Evolutionary conservation across 2,797 vertebrate genomes (phyloP).

Genomic region (Morus bassanus): DNA sequence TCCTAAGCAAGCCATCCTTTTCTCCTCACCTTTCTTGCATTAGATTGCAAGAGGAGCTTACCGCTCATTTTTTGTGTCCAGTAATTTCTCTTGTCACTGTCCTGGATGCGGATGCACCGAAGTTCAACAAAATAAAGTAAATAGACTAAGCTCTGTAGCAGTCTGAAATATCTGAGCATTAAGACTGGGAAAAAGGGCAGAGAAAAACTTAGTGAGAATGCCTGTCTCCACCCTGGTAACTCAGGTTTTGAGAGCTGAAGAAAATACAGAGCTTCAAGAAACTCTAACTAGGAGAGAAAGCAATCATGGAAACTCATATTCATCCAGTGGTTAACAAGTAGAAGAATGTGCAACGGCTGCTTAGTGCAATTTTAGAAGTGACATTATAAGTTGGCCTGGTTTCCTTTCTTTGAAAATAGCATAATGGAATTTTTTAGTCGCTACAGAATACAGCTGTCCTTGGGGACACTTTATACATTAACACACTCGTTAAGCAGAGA

Average conservation of each 20-base stretch:
- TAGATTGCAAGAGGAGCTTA: not conserved
- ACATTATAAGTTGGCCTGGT: constrained; percentile 1
- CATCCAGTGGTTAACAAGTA: not conserved
- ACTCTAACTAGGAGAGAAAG: not conserved
- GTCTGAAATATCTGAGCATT: not conserved
- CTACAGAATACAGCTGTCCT: not conserved
- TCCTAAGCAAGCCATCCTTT: not conserved
- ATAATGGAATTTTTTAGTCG: constrained; percentile 19
- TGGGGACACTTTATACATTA: not conserved
- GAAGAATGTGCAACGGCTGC: not conserved
- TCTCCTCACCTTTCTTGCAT: not conserved
- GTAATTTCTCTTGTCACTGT: not conserved
- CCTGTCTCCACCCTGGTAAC: not conserved
- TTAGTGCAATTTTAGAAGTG: not conserved
- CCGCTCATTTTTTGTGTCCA: not conserved
- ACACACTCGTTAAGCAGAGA: not conserved
- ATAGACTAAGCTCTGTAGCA: not conserved
- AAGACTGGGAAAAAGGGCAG: not conserved
- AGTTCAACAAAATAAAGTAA: not conserved
- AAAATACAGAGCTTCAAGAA: not conserved
- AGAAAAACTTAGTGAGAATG: not conserved
- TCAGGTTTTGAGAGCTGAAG: not conserved
- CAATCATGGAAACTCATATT: not conserved
- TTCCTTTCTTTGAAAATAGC: constrained; percentile 28
- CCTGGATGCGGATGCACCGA: not conserved